Base-by-base conservation (phyloP, 2,797 vertebrate genomes). In the Enteromius fasciolatus region DNA sequence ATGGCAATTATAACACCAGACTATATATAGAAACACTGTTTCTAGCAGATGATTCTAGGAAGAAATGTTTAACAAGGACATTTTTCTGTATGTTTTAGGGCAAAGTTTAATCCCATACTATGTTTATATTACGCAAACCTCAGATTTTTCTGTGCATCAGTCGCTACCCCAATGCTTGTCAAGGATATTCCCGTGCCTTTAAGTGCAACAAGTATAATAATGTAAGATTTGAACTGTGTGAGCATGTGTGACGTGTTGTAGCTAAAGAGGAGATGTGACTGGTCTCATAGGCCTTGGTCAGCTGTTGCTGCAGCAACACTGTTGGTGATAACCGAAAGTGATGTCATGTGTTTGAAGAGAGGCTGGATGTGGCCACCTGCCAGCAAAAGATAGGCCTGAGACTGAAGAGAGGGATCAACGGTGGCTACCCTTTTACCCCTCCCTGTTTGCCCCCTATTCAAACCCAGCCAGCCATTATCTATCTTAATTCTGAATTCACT, bases 331-430 rank as follows among this genome's bases (percentile, higher is more conserved):
- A 61, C 39, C 41, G 77, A 33, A 72, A 73, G 66, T 88, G 88
- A 90, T 89, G 90, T 89, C 85, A 85, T 89, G 85, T 76, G 68
- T 87, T 85, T 80, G 86, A 86, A 86, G 80, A 79, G 83, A 77
- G 33, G 25, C 80, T 82, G 74, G 66, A 70, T 39, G 25, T 77
- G 64, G 76, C 80, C 79, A 75, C 76, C 81, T 82, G 78, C 28
- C 61, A 77, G 83, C 76, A 79, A 83, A 68, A 72, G 85, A 85
- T 82, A 80, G 70, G 36, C 64, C 69, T 67, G 78, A 70, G 46
- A 52, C 68, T 78, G 54, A 86, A 84, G 54, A 41, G 41, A n/a
- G 70, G 46, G 78, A 84, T 88, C 87, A 87, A 83, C 82, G 73
- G 83, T 48, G 57, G 73, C 68, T 75, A 50, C 78, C 72, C 78